Base-by-base conservation (phyloP, 2,797 vertebrate species). In the Triplophysa bombifrons region DNA sequence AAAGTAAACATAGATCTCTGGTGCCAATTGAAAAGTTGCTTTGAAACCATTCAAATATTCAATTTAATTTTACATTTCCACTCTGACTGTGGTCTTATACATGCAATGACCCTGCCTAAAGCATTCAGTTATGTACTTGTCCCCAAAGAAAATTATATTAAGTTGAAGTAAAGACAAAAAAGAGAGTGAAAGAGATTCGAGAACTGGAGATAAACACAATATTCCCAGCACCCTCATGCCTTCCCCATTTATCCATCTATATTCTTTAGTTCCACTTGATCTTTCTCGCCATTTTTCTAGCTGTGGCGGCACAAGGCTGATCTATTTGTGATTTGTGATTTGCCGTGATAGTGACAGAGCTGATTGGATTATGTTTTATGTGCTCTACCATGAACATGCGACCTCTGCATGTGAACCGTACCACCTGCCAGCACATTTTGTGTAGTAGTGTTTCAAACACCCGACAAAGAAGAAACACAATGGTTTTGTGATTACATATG, bases 341-440 rank as follows among this genome's bases (percentile, higher is more conserved):
- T 72, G 34, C 38, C 56, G 64, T 14, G 44, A 64, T 14, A 63
- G 68, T 79, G 22, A 38, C 56, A 72, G 27, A 81, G 65, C 79
- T 80, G 83, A 84, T 83, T 84, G 81, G 81, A 82, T 84, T 84
- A 55, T 81, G 69, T 71, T 83, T 86, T 83, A 86, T 83, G 74
- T 82, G 38, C 79, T 82, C 71, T 60, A 76, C 67, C 63, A 70
- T 56, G 48, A 74, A 51, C 25, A 30, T 53, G 38, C 58, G 46
- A 56, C 46, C 34, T 81, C 38, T 70, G 66, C n/a, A 68, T 63
- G 44, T 69, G 51, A 25, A 66, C 5, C 17, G 22, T 58, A 61
- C 46, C 68, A 34, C 38, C 20, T 74, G 66, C 30, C 66, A 66
- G 66, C 13, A 25, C 38, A 22, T 66, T 73, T 56, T 22, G 20